A percentile compares a stretch with the other conserved stretches of the same genome.
These are phyloP conservation scores for Anarrhichthys ocellatus DNA, from an alignment of 2,113 vertebrate species.

Conservation along the genomic window DNA sequence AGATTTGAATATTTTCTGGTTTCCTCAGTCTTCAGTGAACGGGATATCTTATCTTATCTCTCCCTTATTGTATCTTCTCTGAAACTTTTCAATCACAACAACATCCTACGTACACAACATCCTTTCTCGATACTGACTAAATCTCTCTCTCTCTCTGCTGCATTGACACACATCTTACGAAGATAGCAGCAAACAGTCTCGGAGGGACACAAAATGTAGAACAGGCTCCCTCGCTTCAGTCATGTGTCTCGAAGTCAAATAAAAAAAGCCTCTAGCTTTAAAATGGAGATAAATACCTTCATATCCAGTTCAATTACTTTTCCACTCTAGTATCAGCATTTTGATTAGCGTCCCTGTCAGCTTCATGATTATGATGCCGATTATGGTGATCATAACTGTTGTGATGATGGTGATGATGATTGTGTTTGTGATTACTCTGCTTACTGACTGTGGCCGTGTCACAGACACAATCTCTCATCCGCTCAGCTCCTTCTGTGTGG, in stretches of 20 bases:
- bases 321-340: slow-evolving; percentile 43
- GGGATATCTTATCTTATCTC: neutral
- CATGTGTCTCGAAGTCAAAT: slow-evolving; percentile 7
- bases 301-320: slow-evolving; percentile 57
- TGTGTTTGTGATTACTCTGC: slow-evolving; percentile 65
- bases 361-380: slow-evolving; percentile 63
- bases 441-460: slow-evolving; percentile 56
- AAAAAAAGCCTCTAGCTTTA: slow-evolving; percentile 1
- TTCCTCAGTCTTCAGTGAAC: neutral
- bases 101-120: neutral
- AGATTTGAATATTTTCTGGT: neutral
- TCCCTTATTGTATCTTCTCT: slow-evolving; percentile 6
- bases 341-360: slow-evolving; percentile 59
- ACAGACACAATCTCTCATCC: slow-evolving; percentile 29
- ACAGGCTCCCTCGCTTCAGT: neutral
- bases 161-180: slow-evolving; percentile 24
- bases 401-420: slow-evolving; percentile 66
- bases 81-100: slow-evolving; percentile 17
- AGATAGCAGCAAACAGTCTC: slow-evolving; percentile 14
- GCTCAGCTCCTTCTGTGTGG: neutral
- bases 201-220: slow-evolving; percentile 16
- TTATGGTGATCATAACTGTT: slow-evolving; percentile 67
- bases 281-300: slow-evolving; percentile 57
- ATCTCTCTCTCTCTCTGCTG: slow-evolving; percentile 5
- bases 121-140: neutral